These are phyloP conservation scores for Acanthurus lineatus DNA, from an alignment of 2,797 vertebrate genomes.

Conservation along the genomic window DNA sequence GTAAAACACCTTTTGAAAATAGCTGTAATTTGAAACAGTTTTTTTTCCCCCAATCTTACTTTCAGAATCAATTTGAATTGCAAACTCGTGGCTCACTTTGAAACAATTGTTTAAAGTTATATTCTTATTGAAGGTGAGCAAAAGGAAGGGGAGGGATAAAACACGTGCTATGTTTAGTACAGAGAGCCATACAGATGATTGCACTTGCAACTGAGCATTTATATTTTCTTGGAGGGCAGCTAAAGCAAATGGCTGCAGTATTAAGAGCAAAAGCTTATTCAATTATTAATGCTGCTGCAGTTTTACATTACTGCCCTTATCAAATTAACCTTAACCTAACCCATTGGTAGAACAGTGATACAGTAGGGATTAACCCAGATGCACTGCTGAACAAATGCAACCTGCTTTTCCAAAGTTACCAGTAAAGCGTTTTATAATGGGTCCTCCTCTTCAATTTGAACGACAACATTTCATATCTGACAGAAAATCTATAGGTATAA, in stretches of 20 bases:
- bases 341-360: slow-evolving; percentile 29
- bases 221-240: slow-evolving; percentile 19
- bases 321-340: slow-evolving; percentile 68
- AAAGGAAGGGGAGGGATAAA: not conserved
- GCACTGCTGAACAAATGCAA: slow-evolving; percentile 65
- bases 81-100: slow-evolving; percentile 9
- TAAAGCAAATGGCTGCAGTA: slow-evolving; percentile 42
- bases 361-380: slow-evolving; percentile 13
- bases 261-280: slow-evolving; percentile 51
- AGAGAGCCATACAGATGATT: not conserved
- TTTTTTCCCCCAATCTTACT: slow-evolving; percentile 42
- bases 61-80: slow-evolving; percentile 47
- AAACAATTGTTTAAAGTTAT: slow-evolving; percentile 18
- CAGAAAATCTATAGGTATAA: slow-evolving; percentile 99
- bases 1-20: slow-evolving; percentile 69
- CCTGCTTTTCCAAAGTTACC: slow-evolving; percentile 84
- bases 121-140: slow-evolving; percentile 31
- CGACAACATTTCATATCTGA: slow-evolving; percentile 95
- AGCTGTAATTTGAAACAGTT: slow-evolving; percentile 65
- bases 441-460: slow-evolving; percentile 94
- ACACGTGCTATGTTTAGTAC: slow-evolving; percentile 13
- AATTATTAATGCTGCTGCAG: slow-evolving; percentile 57
- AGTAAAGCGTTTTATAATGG: slow-evolving; percentile 92
- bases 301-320: slow-evolving; percentile 60
- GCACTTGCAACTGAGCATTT: not conserved